Base-by-base conservation (phyloP, 2,797 vertebrate genomes). In the Falco columbarius region DNA sequence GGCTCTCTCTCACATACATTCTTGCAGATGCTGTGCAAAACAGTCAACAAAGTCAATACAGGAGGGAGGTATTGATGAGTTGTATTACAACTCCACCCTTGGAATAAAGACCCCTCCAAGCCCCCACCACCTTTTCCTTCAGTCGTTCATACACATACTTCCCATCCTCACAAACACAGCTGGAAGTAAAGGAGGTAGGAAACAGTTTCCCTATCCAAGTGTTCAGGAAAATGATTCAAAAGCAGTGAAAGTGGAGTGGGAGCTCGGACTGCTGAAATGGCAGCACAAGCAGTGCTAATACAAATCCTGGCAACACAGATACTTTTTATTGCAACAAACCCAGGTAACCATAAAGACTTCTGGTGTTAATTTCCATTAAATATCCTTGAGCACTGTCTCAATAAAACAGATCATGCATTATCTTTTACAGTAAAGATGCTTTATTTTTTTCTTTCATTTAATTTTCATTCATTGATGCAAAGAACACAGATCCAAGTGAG, bases 161-260 rank as follows among this genome's bases (percentile, higher is more conserved):
- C 76, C 58, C 32, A 86, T 80, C 47, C 32, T 92, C 55, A 12
- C 80, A 89, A 86, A 68, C 49, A 92, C 56, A 89, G 54, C 73
- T 90, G 73, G 59, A 92, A 93, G 47, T 21, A 86, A 90, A 90
- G 58, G n/a, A 92, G 92, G 61, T 49, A 71, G 23, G 58, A 36
- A 95, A 74, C 14, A 1, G 20, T 55, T 95, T 90, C 92, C 34
- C 68, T 90, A 10, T 65, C 8, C 68, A 61, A 55, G 26, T 65
- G 49, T 46, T 92, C 80, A 81, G 56, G 58, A 92, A 65, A 61
- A 62, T 94, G 83, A 94, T 90, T 92, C 86, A 84, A 30, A 65
- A 90, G 70, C 29, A 54, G n/a, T 38, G n/a, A 65, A 84, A 75
- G 76, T 32, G 83, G 29, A 86, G 68, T 1, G 1, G 42, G 54